Evolutionary conservation across 2,888 invertebrate species (phyloP).

Genomic region (Flabesymbios commensalis): DNA sequence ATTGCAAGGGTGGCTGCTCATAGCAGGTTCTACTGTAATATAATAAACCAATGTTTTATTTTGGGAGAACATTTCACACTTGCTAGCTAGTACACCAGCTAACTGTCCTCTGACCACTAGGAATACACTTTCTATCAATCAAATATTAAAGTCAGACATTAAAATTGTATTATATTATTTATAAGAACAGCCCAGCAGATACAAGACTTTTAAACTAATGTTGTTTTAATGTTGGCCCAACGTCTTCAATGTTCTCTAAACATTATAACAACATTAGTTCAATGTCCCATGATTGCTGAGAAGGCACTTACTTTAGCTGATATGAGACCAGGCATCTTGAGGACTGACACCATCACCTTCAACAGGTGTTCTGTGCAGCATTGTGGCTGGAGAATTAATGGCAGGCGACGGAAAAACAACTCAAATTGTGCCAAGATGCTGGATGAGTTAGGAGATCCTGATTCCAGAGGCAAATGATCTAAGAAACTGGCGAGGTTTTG

Average conservation of each 20-base stretch:
- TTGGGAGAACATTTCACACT: too few species aligned
- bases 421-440: slow-evolving; percentile 86
- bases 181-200: neutral
- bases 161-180: too few species aligned
- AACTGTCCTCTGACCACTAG: neutral
- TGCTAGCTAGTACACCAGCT: neutral
- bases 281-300: too few species aligned
- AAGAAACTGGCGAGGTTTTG: slow-evolving; percentile 88
- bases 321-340: slow-evolving; percentile 82
- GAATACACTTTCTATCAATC: too few species aligned
- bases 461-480: slow-evolving; percentile 82
- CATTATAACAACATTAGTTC: neutral
- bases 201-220: neutral
- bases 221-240: neutral
- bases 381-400: slow-evolving; percentile 51
- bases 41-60: too few species aligned
- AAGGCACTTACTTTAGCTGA: slow-evolving; percentile 72
- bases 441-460: slow-evolving; percentile 76
- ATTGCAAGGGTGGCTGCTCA: too few species aligned
- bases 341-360: slow-evolving; percentile 64
- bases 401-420: slow-evolving; percentile 73
- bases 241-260: neutral
- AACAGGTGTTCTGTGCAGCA: slow-evolving; percentile 62
- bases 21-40: too few species aligned
- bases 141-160: too few species aligned